phyloP scores from a whole-genome alignment of 2,888 invertebrate genomes.

The Pachymerium ferrugineum region DNA sequence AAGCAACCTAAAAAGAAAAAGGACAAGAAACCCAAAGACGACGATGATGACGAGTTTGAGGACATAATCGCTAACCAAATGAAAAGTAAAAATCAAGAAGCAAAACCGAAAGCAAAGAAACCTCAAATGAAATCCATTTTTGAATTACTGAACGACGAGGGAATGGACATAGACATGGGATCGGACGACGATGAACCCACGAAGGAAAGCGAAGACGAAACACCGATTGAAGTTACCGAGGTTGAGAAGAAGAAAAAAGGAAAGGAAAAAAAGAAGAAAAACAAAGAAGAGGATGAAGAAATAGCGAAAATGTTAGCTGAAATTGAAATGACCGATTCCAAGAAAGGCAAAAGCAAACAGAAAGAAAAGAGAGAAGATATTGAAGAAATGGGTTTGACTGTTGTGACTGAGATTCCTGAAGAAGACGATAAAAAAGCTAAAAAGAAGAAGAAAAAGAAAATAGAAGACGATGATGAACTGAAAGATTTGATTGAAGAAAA shows the following conservation, averaged over 20 bases:
- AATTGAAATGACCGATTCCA: conserved; percentile 59
- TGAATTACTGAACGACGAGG: background rate
- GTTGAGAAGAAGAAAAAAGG: conserved; percentile 39
- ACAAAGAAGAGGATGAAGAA: conserved; percentile 70
- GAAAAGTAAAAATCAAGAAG: background rate
- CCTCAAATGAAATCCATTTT: background rate
- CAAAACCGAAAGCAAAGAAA: background rate
- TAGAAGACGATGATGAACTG: conserved; percentile 32
- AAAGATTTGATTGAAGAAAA: conserved; percentile 38
- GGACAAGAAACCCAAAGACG: background rate
- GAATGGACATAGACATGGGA: background rate
- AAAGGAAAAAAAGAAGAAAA: conserved; percentile 52
- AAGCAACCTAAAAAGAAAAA: background rate
- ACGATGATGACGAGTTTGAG: background rate
- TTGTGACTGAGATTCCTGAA: conserved; percentile 34
- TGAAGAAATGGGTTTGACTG: conserved; percentile 37
- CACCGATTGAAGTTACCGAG: background rate
- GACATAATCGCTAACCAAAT: background rate
- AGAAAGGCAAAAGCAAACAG: conserved; percentile 32
- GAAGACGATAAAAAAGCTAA: conserved; percentile 35
- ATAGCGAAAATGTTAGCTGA: conserved; percentile 77
- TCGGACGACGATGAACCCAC: conserved; percentile 27
- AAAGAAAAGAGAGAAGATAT: conserved; percentile 32
- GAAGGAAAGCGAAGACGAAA: conserved; percentile 29
- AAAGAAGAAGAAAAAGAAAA: conserved; percentile 34